Evolutionary conservation across 1,140 invertebrate genomes (phyloP).

Genomic region (Bathynomus jamesi): DNA sequence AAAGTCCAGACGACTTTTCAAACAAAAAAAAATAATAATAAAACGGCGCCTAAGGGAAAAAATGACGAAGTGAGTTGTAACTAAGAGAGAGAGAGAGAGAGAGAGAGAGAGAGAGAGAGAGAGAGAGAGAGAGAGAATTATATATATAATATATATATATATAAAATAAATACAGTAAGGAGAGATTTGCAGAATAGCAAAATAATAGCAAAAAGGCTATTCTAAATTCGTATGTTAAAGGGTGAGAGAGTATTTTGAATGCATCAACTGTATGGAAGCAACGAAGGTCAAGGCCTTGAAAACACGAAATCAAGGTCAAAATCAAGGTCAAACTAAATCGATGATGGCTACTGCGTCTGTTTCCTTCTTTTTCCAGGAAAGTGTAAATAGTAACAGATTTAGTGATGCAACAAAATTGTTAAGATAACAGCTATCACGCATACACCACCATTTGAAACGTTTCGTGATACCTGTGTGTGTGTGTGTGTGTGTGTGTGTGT

Average conservation of each 20-base stretch:
- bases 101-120: not conserved
- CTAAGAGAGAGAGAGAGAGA: not conserved
- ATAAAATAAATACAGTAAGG: not conserved
- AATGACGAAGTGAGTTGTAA: not conserved
- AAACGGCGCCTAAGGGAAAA: no score
- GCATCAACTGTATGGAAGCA: not conserved
- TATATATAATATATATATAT: conserved; percentile 3
- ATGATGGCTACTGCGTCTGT: no score
- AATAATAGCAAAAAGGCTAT: not conserved
- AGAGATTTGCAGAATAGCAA: not conserved
- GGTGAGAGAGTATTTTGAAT: not conserved
- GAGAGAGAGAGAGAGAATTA: not conserved
- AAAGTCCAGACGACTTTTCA: no score
- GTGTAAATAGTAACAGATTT: no score
- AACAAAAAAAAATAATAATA: no score
- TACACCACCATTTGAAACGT: no score
- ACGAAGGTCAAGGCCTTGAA: not conserved
- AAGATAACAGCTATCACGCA: no score
- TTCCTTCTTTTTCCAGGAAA: not conserved
- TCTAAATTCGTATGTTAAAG: not conserved
- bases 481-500: no score
- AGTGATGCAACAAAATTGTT: no score
- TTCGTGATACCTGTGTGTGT: no score
- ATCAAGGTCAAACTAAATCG: not conserved
- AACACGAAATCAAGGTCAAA: not conserved